Base-by-base conservation (phyloP, 2,113 vertebrate genomes). In the Trematomus loennbergii region DNA sequence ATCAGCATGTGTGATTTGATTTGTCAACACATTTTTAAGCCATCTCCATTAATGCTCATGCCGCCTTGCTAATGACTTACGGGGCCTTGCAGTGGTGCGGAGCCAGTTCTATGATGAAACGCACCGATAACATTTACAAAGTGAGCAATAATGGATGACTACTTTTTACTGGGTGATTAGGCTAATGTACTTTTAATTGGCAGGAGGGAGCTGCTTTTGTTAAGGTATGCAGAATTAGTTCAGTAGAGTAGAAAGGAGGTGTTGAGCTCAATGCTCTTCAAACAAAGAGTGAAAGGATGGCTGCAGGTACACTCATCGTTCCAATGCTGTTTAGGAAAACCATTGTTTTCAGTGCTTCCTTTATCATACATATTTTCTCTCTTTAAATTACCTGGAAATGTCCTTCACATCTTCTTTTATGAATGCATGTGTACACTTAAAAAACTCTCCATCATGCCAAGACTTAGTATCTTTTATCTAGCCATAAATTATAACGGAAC, bases 101-200 rank as follows among this genome's bases (percentile, higher is more conserved):
- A 86, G 83, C 20, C 29, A 17, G 78, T 83, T 68, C 87, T 69
- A 57, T 66, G 59, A 64, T 81, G 78, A 87, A 91, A 85, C 67
- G 72, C 72, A 52, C 54, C 15, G 52, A 83, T 81, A 83, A 79
- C 83, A 88, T 74, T 61, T 81, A 84, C 86, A 90, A 90, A 90
- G 72, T 87, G 80, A 79, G 84, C 80, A 85, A 74, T 78, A 85
- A 88, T 86, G 79, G 88, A 88, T 90, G 84, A 83, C 75, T 53
- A 64, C 67, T 71, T 84, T 81, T 71, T 70, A 77, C 68, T 72
- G 75, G 84, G 78, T 85, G 83, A 93, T 92, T 90, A 85, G 72
- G 75, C 78, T 85, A 88, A 90, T 91, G 85, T 76, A 61, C 16
- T 88, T 88, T 91, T 88, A 92, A 92, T 89, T 92, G 74, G 75